Conservation (phyloP, 2,888 invertebrate species). For the Drosophila fulvimacula region DNA sequence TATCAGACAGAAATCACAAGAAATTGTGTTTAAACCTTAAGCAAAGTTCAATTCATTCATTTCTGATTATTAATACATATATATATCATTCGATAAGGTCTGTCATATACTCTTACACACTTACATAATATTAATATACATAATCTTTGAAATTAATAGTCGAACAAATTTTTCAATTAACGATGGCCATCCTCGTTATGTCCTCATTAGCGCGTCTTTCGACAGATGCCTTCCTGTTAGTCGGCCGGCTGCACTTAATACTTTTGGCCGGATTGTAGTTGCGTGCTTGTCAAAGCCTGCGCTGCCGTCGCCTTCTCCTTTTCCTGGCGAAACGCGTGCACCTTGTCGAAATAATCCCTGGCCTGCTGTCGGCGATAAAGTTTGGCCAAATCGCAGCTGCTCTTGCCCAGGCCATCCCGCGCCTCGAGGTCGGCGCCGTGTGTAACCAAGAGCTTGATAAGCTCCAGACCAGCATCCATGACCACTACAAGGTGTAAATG, state of each 20-base stretch:
- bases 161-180: background rate
- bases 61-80: background rate
- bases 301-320: conserved; percentile 45
- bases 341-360: conserved; percentile 74
- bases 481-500: conserved; percentile 65
- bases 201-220: conserved; percentile 17
- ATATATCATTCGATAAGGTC: background rate
- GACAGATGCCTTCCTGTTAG: conserved; percentile 18
- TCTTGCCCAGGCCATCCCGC: conserved; percentile 74
- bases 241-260: conserved; percentile 37
- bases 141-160: background rate
- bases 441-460: conserved; percentile 81
- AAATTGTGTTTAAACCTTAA: conserved; percentile 52
- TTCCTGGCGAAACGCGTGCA: conserved; percentile 53
- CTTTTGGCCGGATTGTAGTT: conserved; percentile 33
- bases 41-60: background rate
- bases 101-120: background rate
- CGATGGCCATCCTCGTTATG: background rate
- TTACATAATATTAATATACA: background rate
- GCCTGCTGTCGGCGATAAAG: conserved; percentile 75
- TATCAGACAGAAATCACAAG: conserved; percentile 58
- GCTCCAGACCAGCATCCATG: conserved; percentile 78
- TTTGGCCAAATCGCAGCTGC: conserved; percentile 79
- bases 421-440: conserved; percentile 77
- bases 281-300: conserved; percentile 8